phyloP scores from a whole-genome alignment of 2,797 vertebrate genomes.

The Chelidonichthys spinosus region DNA sequence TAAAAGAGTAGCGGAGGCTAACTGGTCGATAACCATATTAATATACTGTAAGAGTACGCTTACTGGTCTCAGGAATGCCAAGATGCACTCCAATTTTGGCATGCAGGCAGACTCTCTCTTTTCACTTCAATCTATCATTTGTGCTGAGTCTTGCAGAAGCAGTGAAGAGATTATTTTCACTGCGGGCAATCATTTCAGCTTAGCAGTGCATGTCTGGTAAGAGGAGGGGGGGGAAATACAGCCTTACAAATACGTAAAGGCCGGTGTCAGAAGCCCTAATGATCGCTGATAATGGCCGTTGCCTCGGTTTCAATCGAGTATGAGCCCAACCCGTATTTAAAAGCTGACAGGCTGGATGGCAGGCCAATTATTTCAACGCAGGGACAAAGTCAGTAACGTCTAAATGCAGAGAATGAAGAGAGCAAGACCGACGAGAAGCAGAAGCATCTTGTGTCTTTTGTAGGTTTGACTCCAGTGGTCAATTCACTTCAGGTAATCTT shows the following conservation, averaged over 20 bases:
- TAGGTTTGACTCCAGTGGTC: conserved; percentile 37
- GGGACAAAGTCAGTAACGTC: conserved; percentile 44
- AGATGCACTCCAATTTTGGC: conserved; percentile 70
- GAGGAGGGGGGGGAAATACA: conserved; percentile 34
- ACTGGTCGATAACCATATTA: conserved; percentile 71
- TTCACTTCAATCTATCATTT: conserved; percentile 75
- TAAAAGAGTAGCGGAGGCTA: conserved; percentile 53
- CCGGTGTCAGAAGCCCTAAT: conserved; percentile 62
- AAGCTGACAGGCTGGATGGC: conserved; percentile 47
- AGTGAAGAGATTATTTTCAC: conserved; percentile 76
- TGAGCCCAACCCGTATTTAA: conserved; percentile 51
- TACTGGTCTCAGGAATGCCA: conserved; percentile 70
- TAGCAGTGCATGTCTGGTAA: conserved; percentile 75
- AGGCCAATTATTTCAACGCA: conserved; percentile 50
- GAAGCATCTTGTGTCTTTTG: conserved; percentile 15
- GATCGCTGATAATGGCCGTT: conserved; percentile 62
- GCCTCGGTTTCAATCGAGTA: conserved; percentile 60
- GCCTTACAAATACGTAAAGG: conserved; percentile 61
- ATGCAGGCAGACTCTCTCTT: conserved; percentile 61
- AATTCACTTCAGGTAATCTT: conserved; percentile 48
- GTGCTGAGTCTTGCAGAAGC: conserved; percentile 79
- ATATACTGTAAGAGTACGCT: conserved; percentile 64
- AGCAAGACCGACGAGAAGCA: conserved; percentile 17
- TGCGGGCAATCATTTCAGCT: conserved; percentile 77
- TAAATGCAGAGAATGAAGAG: conserved; percentile 49